Base-by-base conservation (phyloP, 2,888 invertebrate species). In the Agapostemon virescens region DNA sequence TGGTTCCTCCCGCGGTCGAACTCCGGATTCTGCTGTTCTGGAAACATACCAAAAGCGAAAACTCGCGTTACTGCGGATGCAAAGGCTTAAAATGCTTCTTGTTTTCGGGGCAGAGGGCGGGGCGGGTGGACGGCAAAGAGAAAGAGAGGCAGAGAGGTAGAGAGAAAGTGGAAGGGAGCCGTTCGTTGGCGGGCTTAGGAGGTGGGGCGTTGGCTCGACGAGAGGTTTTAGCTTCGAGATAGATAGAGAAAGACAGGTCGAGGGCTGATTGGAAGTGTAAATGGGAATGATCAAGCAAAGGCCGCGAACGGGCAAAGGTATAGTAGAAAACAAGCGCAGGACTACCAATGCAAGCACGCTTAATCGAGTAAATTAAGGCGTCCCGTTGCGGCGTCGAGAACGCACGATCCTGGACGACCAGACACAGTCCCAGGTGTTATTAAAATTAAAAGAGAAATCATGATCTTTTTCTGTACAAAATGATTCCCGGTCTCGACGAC, bases 31-130 rank as follows among this genome's bases (percentile, higher is more conserved):
- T 89, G 89, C 89, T 89, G 86, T 89, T 90, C 92, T 92, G 91
- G 85, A 90, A 92, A 90, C 90, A 92, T 86, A 90, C 85, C 87
- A 90, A 90, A 90, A 90, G 89, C 90, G 90, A 89, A 90, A 90
- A 88, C 83, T 90, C 89, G 89, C 90, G 89, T 90, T 91, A 91
- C 89, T 91, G 89, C 89, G 86, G 88, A 90, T 91, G 90, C 90
- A 90, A 90, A 89, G 87, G 88, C 86, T 85, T 89, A 87, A 86
- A 88, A 88, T 87, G 87, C 86, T 89, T 86, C 75, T 81, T 85
- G 79, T 85, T 85, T 82, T 77, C 63, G n/a, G 63, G 77, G 77
- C 26, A 38, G 23, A 26, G n/a, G 63, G 58, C 7, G 4, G 49
- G 77, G 23, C 15, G 23, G 5, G 30, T 17, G 30, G 6, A 26